Percentiles rank a stretch among this genome's conserved stretches.
phyloP scores from a whole-genome alignment of 2,888 invertebrate genomes.

The Siphonodentalium dalli region DNA sequence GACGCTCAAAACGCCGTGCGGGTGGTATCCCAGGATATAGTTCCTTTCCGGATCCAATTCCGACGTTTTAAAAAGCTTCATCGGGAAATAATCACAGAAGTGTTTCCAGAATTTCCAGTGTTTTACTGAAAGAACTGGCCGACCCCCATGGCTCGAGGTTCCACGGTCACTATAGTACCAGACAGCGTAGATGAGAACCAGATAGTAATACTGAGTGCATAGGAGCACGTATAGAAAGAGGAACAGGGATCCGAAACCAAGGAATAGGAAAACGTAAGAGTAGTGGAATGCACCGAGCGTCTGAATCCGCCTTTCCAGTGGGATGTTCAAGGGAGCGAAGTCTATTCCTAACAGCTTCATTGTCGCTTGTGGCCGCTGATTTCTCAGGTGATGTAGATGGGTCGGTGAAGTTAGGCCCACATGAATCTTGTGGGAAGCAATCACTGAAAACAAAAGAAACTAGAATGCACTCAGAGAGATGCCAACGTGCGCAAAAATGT shows the following conservation, averaged over 20 bases:
- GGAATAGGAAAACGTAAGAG: slow-evolving; percentile 72
- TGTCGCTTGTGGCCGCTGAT: slow-evolving; percentile 6
- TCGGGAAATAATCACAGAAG: slow-evolving; percentile 81
- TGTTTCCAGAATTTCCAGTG: slow-evolving; percentile 76
- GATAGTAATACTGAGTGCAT: slow-evolving; percentile 62
- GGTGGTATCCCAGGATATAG: slow-evolving; percentile 84
- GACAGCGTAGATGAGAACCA: slow-evolving; percentile 55
- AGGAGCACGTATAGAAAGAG: slow-evolving; percentile 71
- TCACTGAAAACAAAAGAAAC: no score
- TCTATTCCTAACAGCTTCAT: slow-evolving; percentile 72
- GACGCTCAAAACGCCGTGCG: slow-evolving; percentile 86
- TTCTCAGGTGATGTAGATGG: no score
- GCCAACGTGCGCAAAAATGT: no score
- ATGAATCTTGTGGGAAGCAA: no score
- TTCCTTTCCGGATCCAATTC: slow-evolving; percentile 82
- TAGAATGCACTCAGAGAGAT: no score
- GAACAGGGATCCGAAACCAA: slow-evolving; percentile 65
- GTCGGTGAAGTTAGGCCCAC: no score
- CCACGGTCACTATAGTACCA: slow-evolving; percentile 71
- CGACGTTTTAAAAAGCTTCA: slow-evolving; percentile 80
- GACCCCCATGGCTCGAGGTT: slow-evolving; percentile 70
- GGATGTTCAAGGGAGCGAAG: slow-evolving; percentile 84
- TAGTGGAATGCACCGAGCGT: slow-evolving; percentile 79
- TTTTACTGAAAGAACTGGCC: slow-evolving; percentile 70
- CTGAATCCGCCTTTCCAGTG: slow-evolving; percentile 80